Base-by-base conservation (phyloP, 2,797 vertebrate genomes). In the Acrossocheilus wenchowensis region DNA sequence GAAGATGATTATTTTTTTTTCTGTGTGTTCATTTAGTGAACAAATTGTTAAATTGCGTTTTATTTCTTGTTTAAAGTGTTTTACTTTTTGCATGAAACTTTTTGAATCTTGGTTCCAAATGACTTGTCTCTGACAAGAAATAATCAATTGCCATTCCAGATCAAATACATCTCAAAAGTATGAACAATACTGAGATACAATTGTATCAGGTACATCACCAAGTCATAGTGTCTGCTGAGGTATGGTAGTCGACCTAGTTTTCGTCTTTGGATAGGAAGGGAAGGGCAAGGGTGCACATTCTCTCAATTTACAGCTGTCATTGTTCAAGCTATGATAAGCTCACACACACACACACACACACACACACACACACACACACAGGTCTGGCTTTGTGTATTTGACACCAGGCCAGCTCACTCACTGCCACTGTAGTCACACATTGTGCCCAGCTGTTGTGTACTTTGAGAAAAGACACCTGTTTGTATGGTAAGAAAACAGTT, bases 231-330 rank as follows among this genome's bases (percentile, higher is more conserved):
- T 60, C 45, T 80, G 60, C 36, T 71, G 66, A 83, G 26, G 36
- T 14, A 39, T 69, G 78, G 30, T 34, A 78, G 11, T 54, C 64
- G 23, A 50, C 54, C 48, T 23, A 30, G 73, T 54, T 81, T 54
- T 57, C 10, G 39, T 15, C 57, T 74, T 39, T 48, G 39, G 19
- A 34, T 60, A n/a, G 36, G 71, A 30, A 5, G 74, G 19, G n/a
- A 57, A 68, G 68, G 62, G 19, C 45, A 52, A 77, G 71, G 69
- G 73, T 82, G 87, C 72, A 82, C 72, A 86, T 88, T 88, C 82
- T 80, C 57, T 68, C 68, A 30, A 60, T 26, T 73, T 80, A 39
- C 86, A 81, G 81, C 87, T 88, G 83, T 78, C 82, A 41, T 64
- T 73, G 86, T 45, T 86, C 30, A 62, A 41, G 30, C 79, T 75